Percentiles rank a stretch among this genome's conserved stretches.
These are phyloP conservation scores for Dasypogon diadema DNA, from an alignment of 2,888 invertebrate species.

Conservation along the genomic window DNA sequence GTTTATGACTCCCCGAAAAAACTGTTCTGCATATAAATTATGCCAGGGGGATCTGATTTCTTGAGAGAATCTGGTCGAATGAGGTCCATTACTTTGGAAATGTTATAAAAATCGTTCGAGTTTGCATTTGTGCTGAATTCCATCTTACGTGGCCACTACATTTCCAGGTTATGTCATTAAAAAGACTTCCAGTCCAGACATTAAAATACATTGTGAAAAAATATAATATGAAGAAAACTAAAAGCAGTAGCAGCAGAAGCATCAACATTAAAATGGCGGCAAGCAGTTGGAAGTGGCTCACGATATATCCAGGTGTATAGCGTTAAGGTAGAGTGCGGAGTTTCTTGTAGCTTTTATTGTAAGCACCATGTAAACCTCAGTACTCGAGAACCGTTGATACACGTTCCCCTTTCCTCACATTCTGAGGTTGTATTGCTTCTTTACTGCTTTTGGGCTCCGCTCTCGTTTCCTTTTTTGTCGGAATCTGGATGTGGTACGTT, in stretches of 20 bases:
- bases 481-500: background rate
- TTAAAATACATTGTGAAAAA: constrained; percentile 18
- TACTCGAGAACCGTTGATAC: background rate
- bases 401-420: background rate
- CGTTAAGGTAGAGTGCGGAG: constrained; percentile 16
- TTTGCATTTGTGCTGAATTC: background rate
- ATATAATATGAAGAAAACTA: background rate
- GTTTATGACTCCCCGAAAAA: background rate
- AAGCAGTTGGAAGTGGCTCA: constrained; percentile 8
- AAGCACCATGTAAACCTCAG: constrained; percentile 11
- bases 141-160: background rate
- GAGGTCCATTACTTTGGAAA: background rate
- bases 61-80: background rate
- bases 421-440: background rate
- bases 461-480: constrained; percentile 11
- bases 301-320: too few species aligned
- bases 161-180: background rate
- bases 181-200: background rate
- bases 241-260: background rate
- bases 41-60: background rate
- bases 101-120: background rate
- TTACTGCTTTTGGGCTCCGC: constrained; percentile 17
- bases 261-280: constrained; percentile 27
- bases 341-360: constrained; percentile 10
- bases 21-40: background rate